Percentiles rank a stretch among this genome's conserved stretches.
Conservation (phyloP, 2,113 vertebrate genomes). For the Pan troglodytes region NHGRI_mPanTro3-v2.1_pri NC_072404.2:7608501-7609000, state of each 20-base stretch:
- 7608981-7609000: too few species aligned
- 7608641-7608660: rapidly evolving
- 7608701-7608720: not conserved
- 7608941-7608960: not conserved
- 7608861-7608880: not conserved
- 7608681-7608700: not conserved
- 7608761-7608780: not conserved
- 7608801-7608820: not conserved
- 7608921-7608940: too few species aligned
- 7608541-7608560: not conserved
- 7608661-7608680: too few species aligned
- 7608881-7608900: not conserved
- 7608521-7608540: not conserved
- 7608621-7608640: not conserved
- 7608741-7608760: not conserved
- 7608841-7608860: not conserved
- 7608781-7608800: not conserved
- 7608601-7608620: not conserved
- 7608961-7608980: not conserved
- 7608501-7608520: not conserved
- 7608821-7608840: not conserved
- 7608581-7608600: not conserved
- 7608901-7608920: too few species aligned
- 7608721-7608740: not conserved
- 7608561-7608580: not conserved